Evolutionary conservation across 2,797 vertebrate species (phyloP).

Genomic region (Euphonia xanthogaster): DNA sequence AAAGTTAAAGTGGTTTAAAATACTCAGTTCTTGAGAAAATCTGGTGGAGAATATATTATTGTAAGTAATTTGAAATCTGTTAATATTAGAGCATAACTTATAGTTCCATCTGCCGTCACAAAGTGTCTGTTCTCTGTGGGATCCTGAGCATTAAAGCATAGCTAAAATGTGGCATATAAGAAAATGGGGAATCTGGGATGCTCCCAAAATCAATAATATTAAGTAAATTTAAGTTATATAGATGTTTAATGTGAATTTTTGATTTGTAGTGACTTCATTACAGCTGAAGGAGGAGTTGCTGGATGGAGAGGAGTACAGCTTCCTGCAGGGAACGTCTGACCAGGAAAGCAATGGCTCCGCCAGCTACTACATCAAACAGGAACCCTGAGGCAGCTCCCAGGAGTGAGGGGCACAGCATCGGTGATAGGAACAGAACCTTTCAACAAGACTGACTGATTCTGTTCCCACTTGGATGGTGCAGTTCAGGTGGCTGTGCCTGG

Average conservation of each 20-base stretch:
- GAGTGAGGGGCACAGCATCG: neutral
- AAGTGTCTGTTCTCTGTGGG: neutral
- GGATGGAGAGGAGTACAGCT: constrained; percentile 92
- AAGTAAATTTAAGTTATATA: neutral
- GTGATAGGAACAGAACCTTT: constrained; percentile 59
- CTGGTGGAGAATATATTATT: neutral
- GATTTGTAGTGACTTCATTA: constrained; percentile 84
- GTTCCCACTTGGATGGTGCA: constrained; percentile 65
- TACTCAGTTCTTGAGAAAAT: neutral
- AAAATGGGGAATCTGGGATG: neutral
- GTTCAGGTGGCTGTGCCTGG: constrained; percentile 73
- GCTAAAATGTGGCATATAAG: neutral
- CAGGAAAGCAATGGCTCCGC: constrained; percentile 97
- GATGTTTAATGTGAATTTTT: neutral
- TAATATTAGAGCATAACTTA: neutral
- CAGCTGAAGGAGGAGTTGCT: constrained; percentile 90
- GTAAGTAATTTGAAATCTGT: neutral
- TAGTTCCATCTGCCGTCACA: neutral
- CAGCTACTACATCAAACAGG: constrained; percentile 97
- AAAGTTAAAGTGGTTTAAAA: neutral
- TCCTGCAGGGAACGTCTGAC: constrained; percentile 93
- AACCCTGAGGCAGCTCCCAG: constrained; percentile 82
- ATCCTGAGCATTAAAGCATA: neutral
- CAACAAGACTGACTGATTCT: constrained; percentile 68
- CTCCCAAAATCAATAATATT: neutral